A percentile compares a stretch with the other conserved stretches of the same genome.
Conservation (phyloP, 2,888 invertebrate species). For the Cantharis rufa region DNA sequence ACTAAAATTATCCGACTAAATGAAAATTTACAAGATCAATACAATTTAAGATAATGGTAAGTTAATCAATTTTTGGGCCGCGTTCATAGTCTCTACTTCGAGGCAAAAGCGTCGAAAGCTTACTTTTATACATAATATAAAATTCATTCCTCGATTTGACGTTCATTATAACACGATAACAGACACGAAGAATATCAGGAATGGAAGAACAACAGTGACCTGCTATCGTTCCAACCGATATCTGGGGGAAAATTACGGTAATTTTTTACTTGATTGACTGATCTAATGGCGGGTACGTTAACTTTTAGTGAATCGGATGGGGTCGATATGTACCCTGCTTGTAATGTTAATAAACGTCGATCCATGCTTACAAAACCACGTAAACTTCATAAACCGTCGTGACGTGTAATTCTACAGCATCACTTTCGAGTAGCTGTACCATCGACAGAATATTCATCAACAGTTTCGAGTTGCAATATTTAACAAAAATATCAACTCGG, state of each 20-base stretch:
- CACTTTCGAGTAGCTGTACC: background rate
- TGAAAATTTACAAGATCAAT: background rate
- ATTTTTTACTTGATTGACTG: background rate
- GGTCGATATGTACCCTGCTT: background rate
- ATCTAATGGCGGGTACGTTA: background rate
- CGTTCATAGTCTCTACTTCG: background rate
- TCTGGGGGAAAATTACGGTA: background rate
- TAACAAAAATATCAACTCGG: background rate
- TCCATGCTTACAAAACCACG: background rate
- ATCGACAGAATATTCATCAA: background rate
- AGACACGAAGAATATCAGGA: background rate
- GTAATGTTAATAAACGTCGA: background rate
- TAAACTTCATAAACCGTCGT: background rate
- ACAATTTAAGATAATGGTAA: background rate
- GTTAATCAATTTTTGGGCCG: background rate
- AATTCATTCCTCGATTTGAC: background rate
- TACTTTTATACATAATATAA: background rate
- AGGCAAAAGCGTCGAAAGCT: background rate
- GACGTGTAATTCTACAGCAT: background rate
- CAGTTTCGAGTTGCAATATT: background rate
- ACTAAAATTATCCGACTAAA: background rate
- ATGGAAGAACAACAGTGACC: background rate
- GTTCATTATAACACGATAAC: too few species aligned
- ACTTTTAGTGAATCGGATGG: background rate
- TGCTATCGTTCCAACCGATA: background rate